Evolutionary conservation across 2,113 vertebrate species (phyloP), one percentile per base, ranked within the genome.

Genomic region (Amblyopsis rosae): DNA sequence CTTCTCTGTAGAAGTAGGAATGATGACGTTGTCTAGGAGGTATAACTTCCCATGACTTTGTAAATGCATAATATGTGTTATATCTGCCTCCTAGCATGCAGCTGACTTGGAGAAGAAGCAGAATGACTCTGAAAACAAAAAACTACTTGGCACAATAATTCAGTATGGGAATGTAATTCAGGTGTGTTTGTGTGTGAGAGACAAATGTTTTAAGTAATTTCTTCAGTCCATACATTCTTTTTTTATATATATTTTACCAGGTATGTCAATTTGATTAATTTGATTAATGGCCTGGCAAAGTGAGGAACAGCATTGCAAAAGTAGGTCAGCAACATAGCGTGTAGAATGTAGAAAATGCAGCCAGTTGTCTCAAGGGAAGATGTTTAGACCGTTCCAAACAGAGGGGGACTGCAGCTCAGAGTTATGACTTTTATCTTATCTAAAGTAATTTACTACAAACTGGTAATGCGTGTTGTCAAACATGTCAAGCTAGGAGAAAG

Each of bases 81-180:
- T 15, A 74, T 78, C 84, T 72, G 13, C 19, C 51, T 78, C 65
- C 7, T 87, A 99, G 98, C 96, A 98, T 67, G 98, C 98, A 0
- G 96, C 98, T 1, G 98, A 99, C 89, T 62, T 99, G 92, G 98
- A 99, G 60, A 99, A 99, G 91, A 99, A 99, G 68, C 98, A 99
- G 76, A 99, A 99, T 0, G 98, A 99, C 79, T 98, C 98, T 0
- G 98, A 99, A 59, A 99, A 97, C 90, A 94, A 95, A 77, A 99
- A 99, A 72, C 86, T 99, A 48, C 92, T 99, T 61, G 98, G 98
- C 69, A 96, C 96, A 0, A 93, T 99, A 2, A 98, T 98, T 82
- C 96, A 98, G 70, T 98, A 98, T 0, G 96, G 96, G 65, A 98
- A 98, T 1, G 96, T 98, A 65, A 98, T 98, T 86, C 96, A 98